Conservation (phyloP, 1,140 invertebrate genomes). For the Mya arenaria region DNA sequence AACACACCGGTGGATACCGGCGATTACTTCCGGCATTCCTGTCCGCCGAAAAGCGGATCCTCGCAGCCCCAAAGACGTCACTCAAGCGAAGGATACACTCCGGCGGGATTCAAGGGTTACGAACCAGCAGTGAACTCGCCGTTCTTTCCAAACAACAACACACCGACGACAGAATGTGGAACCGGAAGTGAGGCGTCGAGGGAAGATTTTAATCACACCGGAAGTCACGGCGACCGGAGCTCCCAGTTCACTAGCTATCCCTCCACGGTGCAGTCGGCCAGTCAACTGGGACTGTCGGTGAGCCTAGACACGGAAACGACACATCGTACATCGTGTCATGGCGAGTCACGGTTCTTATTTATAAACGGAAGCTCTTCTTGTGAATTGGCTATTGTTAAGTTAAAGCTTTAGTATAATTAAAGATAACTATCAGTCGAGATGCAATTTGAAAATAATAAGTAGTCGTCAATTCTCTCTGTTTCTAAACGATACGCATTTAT, state of each 20-base stretch:
- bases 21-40: background rate
- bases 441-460: too few species aligned
- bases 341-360: too few species aligned
- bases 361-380: too few species aligned
- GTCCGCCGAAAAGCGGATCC: background rate
- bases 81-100: background rate
- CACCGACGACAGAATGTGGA: conserved; percentile 51
- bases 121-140: conserved; percentile 33
- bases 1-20: too few species aligned
- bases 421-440: too few species aligned
- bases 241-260: conserved; percentile 17
- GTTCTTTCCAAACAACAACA: conserved; percentile 53
- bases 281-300: background rate
- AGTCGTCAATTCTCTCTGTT: too few species aligned
- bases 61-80: background rate
- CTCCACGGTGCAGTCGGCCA: conserved; percentile 6
- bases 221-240: background rate
- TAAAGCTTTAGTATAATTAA: too few species aligned
- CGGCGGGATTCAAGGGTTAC: background rate
- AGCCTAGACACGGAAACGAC: conserved; percentile 25
- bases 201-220: background rate
- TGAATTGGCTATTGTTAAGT: too few species aligned
- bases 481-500: too few species aligned
- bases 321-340: conserved; percentile 25
- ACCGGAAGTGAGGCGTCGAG: conserved; percentile 33